phyloP scores from a whole-genome alignment of 2,113 vertebrate species.

The Paramormyrops kingsleyae region DNA sequence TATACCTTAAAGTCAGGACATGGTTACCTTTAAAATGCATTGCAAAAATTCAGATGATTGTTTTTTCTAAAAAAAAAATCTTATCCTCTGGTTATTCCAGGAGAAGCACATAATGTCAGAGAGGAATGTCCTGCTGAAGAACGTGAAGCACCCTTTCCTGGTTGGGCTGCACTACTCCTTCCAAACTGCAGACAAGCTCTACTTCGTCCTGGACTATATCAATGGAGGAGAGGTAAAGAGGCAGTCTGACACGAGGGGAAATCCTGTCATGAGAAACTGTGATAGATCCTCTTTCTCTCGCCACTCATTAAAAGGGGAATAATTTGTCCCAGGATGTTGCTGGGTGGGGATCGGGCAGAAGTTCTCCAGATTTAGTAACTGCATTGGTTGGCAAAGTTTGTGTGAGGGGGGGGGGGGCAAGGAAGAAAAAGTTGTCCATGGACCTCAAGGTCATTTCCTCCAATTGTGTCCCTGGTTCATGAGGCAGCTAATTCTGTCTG shows the following conservation, averaged over 20 bases:
- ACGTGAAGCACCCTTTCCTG: constrained; percentile 95
- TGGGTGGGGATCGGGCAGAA: constrained; percentile 30
- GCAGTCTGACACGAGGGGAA: constrained; percentile 32
- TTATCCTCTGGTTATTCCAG: constrained; percentile 49
- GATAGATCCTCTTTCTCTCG: constrained; percentile 35
- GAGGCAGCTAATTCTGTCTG: constrained; percentile 48
- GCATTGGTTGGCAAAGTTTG: constrained; percentile 33
- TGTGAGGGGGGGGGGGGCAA: neutral
- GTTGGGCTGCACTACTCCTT: constrained; percentile 97
- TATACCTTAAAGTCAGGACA: neutral
- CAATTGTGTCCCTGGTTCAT: constrained; percentile 49
- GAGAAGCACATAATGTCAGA: constrained; percentile 99
- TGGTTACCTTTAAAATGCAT: neutral
- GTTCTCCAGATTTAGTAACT: constrained; percentile 57
- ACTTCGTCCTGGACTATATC: constrained; percentile 96
- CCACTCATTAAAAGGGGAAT: constrained; percentile 45
- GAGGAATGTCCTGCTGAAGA: constrained; percentile 91
- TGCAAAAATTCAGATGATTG: neutral
- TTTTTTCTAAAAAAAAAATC: neutral
- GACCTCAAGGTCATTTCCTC: constrained; percentile 52
- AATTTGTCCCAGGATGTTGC: constrained; percentile 52
- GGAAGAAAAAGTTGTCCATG: constrained; percentile 27
- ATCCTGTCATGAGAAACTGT: constrained; percentile 50
- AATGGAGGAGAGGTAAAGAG: constrained; percentile 94
- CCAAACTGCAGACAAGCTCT: constrained; percentile 92